Base-by-base conservation (phyloP, 2,113 vertebrate genomes). In the Typhlomys cinereus region DNA sequence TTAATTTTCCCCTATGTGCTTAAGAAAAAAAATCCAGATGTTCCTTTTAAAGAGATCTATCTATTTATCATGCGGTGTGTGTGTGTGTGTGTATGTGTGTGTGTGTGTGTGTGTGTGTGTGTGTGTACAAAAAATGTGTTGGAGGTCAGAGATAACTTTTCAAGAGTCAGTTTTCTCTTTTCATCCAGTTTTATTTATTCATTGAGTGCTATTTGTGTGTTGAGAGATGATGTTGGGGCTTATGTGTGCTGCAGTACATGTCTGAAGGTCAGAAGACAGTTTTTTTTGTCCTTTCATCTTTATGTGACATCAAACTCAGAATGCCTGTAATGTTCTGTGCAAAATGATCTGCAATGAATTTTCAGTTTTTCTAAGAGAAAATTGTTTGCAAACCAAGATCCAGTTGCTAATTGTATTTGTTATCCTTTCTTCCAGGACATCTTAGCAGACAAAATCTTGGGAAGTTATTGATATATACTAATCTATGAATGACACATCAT, bases 311-410 rank as follows among this genome's bases (percentile, higher is more conserved):
- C n/a, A 18, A 14, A 4, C 7, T 80, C 88, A 75, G 81, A 27
- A n/a, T n/a, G n/a, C n/a, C n/a, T 61, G 76, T 36, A 83, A 67
- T 80, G 80, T 41, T 20, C 88, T 74, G 66, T 36, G 86, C 46
- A n/a, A n/a, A n/a, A n/a, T n/a, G n/a, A n/a, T 90, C 27, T n/a
- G 25, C 34, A 76, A 31, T 11, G 52, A 96, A 11, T 12, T 0
- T 17, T 41, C 7, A 8, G n/a, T 76, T 21, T 46, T 94, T 70
- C 74, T 29, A 39, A 21, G 17, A 18, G 25, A 86, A 34, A n/a
- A 54, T 36, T 67, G 34, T 61, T 62, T 88, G 90, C 81, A 66
- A 80, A 89, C 36, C 41, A 95, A 94, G 84, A 83, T 84, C 50
- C 73, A 54, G 3, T 20, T 54, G 31, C n/a, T 54, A 62, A 4